Evolutionary conservation across 2,797 vertebrate species (phyloP).

Genomic region (Squalus acanthias): DNA sequence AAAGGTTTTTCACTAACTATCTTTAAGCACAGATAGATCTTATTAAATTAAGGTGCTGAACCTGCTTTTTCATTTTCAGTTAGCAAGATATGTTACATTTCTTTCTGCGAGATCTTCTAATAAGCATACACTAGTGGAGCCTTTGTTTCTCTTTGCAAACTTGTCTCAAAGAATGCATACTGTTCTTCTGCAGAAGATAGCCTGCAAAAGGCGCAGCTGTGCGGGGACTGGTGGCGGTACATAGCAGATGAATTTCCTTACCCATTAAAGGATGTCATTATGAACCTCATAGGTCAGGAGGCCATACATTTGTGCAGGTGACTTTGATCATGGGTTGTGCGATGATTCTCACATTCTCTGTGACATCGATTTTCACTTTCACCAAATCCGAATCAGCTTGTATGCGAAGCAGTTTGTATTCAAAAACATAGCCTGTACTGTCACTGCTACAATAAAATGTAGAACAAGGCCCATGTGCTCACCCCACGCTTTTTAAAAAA

Average conservation of each 20-base stretch:
- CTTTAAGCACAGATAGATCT: background rate
- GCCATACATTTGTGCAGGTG: background rate
- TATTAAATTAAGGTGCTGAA: background rate
- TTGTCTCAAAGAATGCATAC: background rate
- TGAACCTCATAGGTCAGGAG: background rate
- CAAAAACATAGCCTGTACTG: background rate
- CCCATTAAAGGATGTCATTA: background rate
- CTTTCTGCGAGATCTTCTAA: background rate
- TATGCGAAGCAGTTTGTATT: background rate
- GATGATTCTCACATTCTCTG: background rate
- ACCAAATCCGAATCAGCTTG: background rate
- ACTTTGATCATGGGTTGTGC: background rate
- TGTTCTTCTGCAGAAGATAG: background rate
- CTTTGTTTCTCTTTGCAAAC: background rate
- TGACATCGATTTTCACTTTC: background rate
- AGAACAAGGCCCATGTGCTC: background rate
- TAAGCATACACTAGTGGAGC: background rate
- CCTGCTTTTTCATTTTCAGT: background rate
- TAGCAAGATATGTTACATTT: background rate
- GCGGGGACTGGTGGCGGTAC: background rate
- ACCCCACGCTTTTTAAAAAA: background rate
- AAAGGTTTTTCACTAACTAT: background rate
- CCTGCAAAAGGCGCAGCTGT: background rate
- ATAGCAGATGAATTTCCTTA: background rate
- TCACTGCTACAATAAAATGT: background rate